Base-by-base conservation (phyloP, 2,888 invertebrate species). In the Caenorhabditis doughertyi region DNA sequence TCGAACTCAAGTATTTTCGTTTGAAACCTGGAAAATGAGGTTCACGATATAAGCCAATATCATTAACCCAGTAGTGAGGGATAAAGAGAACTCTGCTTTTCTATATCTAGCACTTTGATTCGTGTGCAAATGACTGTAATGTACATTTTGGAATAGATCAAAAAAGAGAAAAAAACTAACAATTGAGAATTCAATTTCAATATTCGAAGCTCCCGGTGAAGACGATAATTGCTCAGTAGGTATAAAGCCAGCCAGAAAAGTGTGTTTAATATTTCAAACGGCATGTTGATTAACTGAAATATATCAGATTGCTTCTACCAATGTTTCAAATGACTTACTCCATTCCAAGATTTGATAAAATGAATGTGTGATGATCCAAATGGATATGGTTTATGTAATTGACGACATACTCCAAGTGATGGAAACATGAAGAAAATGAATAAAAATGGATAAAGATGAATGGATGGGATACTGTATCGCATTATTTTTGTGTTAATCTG, bases 321-420 rank as follows among this genome's bases (percentile, higher is more conserved):
- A n/a, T n/a, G n/a, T n/a, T n/a, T n/a, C n/a, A n/a, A n/a, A n/a
- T 5, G 35, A 65, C 51, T 51, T 11, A 49, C 65, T 16, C 23
- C 32, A n/a, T 49, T 21, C 65, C 51, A 49, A 13, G 72, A 72
- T 1, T 39, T 62, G 53, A 39, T 35, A 16, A 72, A 72, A 21
- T 72, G 72, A 21, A 72, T 51, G 11, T 25, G 62, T 8, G 47
- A 51, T 5, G 60, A 58, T 32, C 72, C 72, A 8, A 72, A 72
- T 7, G 44, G 49, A 49, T 72, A 72, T 1, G 72, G 72, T 11
- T 18, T 2, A 11, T 18, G 18, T 1, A 29, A 47, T 51, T 72
- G 72, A 4, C 72, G 49, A 39, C 72, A 72, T 7, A 72, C 72
- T 39, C 72, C 72, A 18, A 72, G 39, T 11, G 72, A 49, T 18